Evolutionary conservation across 2,888 invertebrate species (phyloP), one percentile per base, ranked within the genome.

Genomic region (Eledona agricola): DNA sequence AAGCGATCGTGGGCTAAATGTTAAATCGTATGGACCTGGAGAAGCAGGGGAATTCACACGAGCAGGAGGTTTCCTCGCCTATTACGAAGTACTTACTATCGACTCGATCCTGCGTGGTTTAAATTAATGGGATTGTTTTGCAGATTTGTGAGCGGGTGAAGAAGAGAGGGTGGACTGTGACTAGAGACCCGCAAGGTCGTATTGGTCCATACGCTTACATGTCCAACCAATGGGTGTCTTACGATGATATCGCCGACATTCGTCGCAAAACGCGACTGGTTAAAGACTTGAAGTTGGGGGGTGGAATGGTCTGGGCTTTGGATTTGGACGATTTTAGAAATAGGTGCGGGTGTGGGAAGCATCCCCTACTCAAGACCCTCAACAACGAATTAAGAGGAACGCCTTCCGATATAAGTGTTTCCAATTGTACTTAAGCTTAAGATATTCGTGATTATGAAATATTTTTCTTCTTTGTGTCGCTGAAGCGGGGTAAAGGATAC

Each of bases 191-290:
- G 0, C 66, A 81, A 60, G 84, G 82, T 1, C 74, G 81, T 7
- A 84, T 87, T 60, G 91, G 91, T 1, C 89, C 91, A 0, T 90
- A 85, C 70, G 86, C 88, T 0, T 83, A 85, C 53, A 80, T 78
- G 22, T 86, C 83, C 1, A 82, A 83, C 50, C 90, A 91, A 70
- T 92, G 91, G 91, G 87, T 88, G 0, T 86, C 89, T 0, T 91
- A 89, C 69, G 85, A 91, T 66, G 87, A 88, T 58, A 81, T 84
- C 1, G 75, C 76, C 1, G 87, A 88, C 49, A 81, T 87, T 26
- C 79, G 81, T 42, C 76, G 83, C 38, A 86, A 87, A 80, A 76
- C 85, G 0, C 79, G 82, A 34, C 79, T 83, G 55, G 78, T 84
- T 0, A 80, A 83, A 51, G 75, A 77, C 4, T 71, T 83, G 17